phyloP scores from a whole-genome alignment of 1,140 invertebrate genomes.

The Ostrea edulis region DNA sequence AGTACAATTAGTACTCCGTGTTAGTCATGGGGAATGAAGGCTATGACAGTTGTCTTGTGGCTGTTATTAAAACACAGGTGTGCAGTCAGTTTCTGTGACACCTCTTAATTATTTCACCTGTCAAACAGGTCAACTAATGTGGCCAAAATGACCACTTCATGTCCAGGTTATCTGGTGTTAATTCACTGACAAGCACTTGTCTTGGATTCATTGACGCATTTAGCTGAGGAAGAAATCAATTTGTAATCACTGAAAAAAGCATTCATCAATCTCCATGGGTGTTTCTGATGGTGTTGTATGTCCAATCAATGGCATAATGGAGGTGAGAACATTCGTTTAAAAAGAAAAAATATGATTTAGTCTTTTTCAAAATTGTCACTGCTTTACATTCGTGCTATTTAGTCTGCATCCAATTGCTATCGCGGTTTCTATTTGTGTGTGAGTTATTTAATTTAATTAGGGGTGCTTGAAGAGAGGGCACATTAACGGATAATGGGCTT shows the following conservation, averaged over 20 bases:
- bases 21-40: background rate
- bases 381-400: too few relatives aligned
- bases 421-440: background rate
- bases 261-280: background rate
- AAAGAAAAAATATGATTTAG: slow-evolving; percentile 15
- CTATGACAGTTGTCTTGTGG: background rate
- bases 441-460: slow-evolving; percentile 10
- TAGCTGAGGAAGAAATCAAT: slow-evolving; percentile 27
- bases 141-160: slow-evolving; percentile 16
- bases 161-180: slow-evolving; percentile 10
- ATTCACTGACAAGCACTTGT: background rate
- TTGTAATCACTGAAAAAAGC: background rate
- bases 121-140: slow-evolving; percentile 2
- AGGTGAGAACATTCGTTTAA: background rate
- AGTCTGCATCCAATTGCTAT: background rate
- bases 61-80: slow-evolving; percentile 19
- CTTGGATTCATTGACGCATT: slow-evolving; percentile 12
- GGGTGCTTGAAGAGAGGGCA: background rate
- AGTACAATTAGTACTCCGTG: background rate
- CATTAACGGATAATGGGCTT: background rate
- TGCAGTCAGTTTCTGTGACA: slow-evolving; percentile 11
- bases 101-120: slow-evolving; percentile 11
- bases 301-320: background rate
- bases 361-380: background rate
- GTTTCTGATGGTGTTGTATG: slow-evolving; percentile 1